Evolutionary conservation across 2,797 vertebrate genomes (phyloP).

Genomic region (Kryptolebias ocellatus): DNA sequence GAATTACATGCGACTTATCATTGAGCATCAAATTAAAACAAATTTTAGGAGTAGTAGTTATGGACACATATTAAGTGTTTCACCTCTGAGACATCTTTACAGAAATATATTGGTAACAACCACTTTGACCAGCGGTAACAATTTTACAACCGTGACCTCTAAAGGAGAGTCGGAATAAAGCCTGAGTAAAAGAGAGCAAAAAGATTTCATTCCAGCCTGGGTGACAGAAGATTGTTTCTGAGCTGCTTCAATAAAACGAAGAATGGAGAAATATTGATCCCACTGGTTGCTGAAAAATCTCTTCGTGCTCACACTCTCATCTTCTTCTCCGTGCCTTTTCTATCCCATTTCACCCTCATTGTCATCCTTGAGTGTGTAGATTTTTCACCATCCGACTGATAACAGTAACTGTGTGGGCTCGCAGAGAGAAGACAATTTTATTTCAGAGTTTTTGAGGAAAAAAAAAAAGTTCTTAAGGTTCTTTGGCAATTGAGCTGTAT

Average conservation of each 20-base stretch:
- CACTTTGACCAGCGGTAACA: conserved; percentile 25
- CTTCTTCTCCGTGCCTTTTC: conserved; percentile 22
- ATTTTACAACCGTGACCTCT: conserved; percentile 18
- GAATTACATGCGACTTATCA: no score
- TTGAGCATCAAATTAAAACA: no score
- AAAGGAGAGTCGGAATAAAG: conserved; percentile 31
- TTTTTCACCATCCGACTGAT: conserved; percentile 47
- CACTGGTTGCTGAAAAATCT: conserved; percentile 49
- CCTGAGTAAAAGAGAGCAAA: conserved; percentile 19
- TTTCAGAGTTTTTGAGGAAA: conserved; percentile 39
- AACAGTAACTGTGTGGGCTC: conserved; percentile 39
- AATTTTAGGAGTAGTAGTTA: not conserved
- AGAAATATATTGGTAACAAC: not conserved
- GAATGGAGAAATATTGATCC: conserved; percentile 72
- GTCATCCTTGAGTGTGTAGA: conserved; percentile 22
- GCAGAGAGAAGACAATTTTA: conserved; percentile 48
- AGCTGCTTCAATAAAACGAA: conserved; percentile 60
- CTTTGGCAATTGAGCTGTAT: conserved; percentile 42
- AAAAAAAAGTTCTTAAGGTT: conserved; percentile 10
- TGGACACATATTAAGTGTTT: not conserved
- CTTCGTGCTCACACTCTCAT: conserved; percentile 34
- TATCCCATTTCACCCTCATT: conserved; percentile 41
- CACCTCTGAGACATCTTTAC: not conserved
- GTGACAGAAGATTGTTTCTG: conserved; percentile 64
- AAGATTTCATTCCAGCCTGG: conserved; percentile 48